phyloP scores from a whole-genome alignment of 1,140 invertebrate genomes.

The Oncopodura yosiiana region DNA sequence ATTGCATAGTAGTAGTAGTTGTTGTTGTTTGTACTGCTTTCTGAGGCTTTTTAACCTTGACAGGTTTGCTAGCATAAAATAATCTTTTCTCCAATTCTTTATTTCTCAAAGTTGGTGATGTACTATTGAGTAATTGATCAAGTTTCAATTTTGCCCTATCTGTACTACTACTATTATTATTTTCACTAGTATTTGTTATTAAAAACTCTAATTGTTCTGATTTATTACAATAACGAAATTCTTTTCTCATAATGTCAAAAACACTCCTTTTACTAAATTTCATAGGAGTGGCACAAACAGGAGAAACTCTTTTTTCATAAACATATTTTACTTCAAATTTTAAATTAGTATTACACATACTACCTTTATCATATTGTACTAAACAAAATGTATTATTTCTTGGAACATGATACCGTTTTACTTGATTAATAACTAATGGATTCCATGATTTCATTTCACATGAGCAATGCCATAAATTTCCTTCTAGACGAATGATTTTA shows the following conservation, averaged over 20 bases:
- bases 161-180: too few species aligned
- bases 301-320: slow-evolving; percentile 50
- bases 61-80: too few species aligned
- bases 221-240: slow-evolving; percentile 32
- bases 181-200: too few species aligned
- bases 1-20: too few species aligned
- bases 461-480: slow-evolving; percentile 60
- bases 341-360: slow-evolving; percentile 35
- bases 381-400: slow-evolving; percentile 40
- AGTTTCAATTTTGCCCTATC: too few species aligned
- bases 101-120: too few species aligned
- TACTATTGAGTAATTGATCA: too few species aligned
- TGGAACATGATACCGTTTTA: slow-evolving; percentile 39
- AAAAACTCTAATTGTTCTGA: not conserved
- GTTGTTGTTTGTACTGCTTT: too few species aligned
- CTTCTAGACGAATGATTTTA: slow-evolving; percentile 49
- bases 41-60: too few species aligned
- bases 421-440: slow-evolving; percentile 42
- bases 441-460: slow-evolving; percentile 56
- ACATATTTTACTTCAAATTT: slow-evolving; percentile 38
- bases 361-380: slow-evolving; percentile 40
- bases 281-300: slow-evolving; percentile 50
- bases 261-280: slow-evolving; percentile 51
- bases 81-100: too few species aligned
- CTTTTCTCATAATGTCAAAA: slow-evolving; percentile 49